Percentiles rank a stretch among this genome's conserved stretches.
Conservation (phyloP, 2,797 vertebrate species). For the Lycodopsis pacificus region DNA sequence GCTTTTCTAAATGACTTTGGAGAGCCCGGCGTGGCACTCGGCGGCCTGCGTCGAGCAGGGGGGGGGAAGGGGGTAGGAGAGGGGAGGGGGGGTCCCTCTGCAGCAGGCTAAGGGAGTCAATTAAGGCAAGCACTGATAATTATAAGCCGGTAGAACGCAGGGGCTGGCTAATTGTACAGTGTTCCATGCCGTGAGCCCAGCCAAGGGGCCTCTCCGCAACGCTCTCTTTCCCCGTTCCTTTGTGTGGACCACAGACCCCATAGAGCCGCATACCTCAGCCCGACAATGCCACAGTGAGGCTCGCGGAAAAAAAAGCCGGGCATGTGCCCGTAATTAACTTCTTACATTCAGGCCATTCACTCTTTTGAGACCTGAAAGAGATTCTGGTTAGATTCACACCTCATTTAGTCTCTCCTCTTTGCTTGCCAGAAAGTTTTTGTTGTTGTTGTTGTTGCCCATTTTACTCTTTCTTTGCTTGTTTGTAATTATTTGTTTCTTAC, state of each 20-base stretch:
- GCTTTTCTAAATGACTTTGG: constrained; percentile 99
- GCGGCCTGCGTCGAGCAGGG: constrained; percentile 90
- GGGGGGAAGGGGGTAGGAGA: constrained; percentile 77
- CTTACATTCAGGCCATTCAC: constrained; percentile 75
- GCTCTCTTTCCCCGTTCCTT: constrained; percentile 73
- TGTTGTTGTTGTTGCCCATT: constrained; percentile 1
- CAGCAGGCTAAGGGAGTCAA: constrained; percentile 94
- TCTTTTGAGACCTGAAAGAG: constrained; percentile 73
- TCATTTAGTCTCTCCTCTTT: constrained; percentile 37
- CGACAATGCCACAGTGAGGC: constrained; percentile 76
- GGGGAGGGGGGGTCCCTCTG: constrained; percentile 87
- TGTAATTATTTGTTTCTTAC: constrained; percentile 6
- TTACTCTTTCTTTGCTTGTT: constrained; percentile 37
- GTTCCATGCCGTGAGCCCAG: constrained; percentile 82
- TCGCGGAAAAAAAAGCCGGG: constrained; percentile 50
- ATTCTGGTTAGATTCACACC: constrained; percentile 64
- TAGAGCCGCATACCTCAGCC: constrained; percentile 74
- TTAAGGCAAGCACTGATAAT: constrained; percentile 92
- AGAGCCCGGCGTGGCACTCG: constrained; percentile 93
- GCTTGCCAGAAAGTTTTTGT: constrained; percentile 34
- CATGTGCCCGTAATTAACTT: constrained; percentile 84
- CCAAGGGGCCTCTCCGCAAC: constrained; percentile 75
- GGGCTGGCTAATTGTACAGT: constrained; percentile 86
- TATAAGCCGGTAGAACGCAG: constrained; percentile 90
- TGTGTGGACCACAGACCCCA: constrained; percentile 79